Conservation (phyloP, 2,113 vertebrate species). For the Nesoenas mayeri region DNA sequence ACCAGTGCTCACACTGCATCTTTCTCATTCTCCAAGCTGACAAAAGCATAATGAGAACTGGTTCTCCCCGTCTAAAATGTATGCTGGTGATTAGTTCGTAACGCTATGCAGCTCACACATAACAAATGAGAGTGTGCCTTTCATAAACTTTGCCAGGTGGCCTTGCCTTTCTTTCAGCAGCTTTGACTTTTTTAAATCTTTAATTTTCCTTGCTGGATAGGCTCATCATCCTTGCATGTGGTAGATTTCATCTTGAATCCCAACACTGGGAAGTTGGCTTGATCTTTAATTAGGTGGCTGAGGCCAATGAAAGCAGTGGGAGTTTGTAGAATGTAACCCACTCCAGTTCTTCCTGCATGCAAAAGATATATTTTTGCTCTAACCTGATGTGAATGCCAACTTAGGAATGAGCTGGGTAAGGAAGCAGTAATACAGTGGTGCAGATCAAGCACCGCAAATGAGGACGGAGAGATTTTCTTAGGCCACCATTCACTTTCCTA, state of each 20-base stretch:
- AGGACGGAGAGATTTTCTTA: neutral
- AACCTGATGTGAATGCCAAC: neutral
- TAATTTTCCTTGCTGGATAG: conserved; percentile 23
- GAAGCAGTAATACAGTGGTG: neutral
- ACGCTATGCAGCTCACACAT: neutral
- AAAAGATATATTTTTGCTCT: neutral
- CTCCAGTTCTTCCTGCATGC: conserved; percentile 5
- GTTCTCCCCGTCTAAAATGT: conserved; percentile 12
- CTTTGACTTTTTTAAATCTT: neutral
- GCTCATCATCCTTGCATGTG: conserved; percentile 28
- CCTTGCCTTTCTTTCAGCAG: neutral
- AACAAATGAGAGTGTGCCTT: neutral
- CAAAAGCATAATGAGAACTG: conserved; percentile 37
- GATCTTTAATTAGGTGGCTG: conserved; percentile 28
- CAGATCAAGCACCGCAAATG: neutral
- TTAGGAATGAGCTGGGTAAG: neutral
- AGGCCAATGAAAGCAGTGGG: neutral
- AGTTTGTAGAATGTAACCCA: neutral
- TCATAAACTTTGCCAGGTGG: neutral
- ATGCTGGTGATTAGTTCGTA: neutral
- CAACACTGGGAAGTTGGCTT: conserved; percentile 13
- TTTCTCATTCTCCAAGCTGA: conserved; percentile 1
- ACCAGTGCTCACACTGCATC: neutral
- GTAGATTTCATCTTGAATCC: conserved; percentile 44
- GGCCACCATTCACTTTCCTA: neutral